Conservation (phyloP, 2,797 vertebrate genomes). For the Staurois parvus region DNA sequence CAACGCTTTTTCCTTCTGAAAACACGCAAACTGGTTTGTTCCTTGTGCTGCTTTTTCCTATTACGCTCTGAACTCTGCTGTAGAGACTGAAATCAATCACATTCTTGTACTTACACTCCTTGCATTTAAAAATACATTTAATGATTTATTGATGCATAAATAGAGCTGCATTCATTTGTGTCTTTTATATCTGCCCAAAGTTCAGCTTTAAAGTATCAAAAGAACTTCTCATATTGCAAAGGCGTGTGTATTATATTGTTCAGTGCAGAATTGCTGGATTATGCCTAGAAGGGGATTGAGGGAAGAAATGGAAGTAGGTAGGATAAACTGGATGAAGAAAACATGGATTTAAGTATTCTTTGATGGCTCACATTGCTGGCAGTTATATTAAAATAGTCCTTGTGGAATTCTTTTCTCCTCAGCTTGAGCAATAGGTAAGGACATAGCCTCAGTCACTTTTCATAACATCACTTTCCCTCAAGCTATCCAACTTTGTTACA, state of each 20-base stretch:
- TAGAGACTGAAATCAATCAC: too few species aligned
- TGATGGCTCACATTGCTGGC: neutral
- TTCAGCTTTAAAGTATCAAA: too few species aligned
- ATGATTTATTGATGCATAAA: too few species aligned
- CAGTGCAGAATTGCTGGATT: neutral
- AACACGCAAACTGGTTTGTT: too few species aligned
- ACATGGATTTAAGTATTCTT: neutral
- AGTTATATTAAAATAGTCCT: constrained; percentile 1
- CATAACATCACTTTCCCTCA: constrained; percentile 1
- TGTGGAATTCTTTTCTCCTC: neutral
- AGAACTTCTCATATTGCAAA: too few species aligned
- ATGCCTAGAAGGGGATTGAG: neutral
- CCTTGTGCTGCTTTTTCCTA: too few species aligned
- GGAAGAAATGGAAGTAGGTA: neutral
- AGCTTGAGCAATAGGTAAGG: neutral
- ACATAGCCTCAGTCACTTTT: neutral
- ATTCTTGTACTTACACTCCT: too few species aligned
- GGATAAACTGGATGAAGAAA: neutral
- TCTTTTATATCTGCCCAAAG: too few species aligned
- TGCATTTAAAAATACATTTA: too few species aligned
- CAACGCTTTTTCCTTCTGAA: too few species aligned
- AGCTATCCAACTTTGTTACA: constrained; percentile 1
- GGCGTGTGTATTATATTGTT: neutral
- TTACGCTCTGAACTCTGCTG: too few species aligned
- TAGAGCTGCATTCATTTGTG: too few species aligned